Conservation (phyloP, 2,797 vertebrate species). For the Acrocephalus scirpaceus region DNA sequence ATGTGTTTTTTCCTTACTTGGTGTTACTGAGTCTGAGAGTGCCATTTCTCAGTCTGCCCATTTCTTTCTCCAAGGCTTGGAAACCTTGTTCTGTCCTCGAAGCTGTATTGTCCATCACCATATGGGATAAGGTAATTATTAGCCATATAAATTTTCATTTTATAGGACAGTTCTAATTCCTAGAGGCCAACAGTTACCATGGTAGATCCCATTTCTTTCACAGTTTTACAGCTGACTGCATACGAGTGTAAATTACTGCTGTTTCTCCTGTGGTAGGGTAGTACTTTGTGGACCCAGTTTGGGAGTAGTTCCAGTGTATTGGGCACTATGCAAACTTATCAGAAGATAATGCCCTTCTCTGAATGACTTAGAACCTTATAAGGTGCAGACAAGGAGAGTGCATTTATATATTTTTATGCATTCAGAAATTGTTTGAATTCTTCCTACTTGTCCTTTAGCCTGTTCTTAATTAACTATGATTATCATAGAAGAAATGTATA, state of each 20-base stretch:
- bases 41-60: background rate
- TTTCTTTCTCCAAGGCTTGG: slow-evolving; percentile 20
- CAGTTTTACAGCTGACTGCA: background rate
- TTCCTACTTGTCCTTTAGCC: slow-evolving; percentile 5
- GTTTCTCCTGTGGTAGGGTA: background rate
- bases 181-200: slow-evolving; percentile 25
- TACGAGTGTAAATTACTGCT: background rate
- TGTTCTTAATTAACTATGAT: slow-evolving; percentile 2
- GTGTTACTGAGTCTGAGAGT: background rate
- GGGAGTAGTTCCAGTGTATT: background rate
- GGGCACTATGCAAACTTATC: background rate
- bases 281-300: background rate
- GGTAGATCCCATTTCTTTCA: slow-evolving; percentile 3
- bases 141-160: slow-evolving; percentile 63
- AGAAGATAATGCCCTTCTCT: background rate
- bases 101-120: background rate
- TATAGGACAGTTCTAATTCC: slow-evolving; percentile 53
- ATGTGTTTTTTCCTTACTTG: background rate
- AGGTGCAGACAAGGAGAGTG: background rate
- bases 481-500: background rate
- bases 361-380: background rate
- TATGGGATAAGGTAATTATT: slow-evolving; percentile 64
- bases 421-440: background rate
- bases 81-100: slow-evolving; percentile 13
- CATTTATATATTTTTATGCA: background rate